phyloP scores from a whole-genome alignment of 2,888 invertebrate species.

The Gnatocerus cornutus region DNA sequence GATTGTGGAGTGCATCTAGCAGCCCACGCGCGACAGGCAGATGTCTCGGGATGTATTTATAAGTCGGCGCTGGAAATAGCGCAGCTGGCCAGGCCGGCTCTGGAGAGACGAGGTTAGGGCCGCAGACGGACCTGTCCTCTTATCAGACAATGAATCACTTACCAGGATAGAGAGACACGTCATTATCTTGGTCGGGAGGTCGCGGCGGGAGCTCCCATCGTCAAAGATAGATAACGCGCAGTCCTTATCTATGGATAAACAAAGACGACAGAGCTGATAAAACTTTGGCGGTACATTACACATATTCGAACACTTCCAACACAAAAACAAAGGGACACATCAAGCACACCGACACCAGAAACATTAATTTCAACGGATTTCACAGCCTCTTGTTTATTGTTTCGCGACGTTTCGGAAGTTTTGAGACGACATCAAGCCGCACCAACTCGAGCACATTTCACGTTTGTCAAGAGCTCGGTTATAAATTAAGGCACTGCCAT shows the following conservation, averaged over 20 bases:
- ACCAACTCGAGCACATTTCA: slow-evolving; percentile 49
- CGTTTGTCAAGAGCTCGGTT: slow-evolving; percentile 49
- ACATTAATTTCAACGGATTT: slow-evolving; percentile 63
- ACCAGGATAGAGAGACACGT: slow-evolving; percentile 87
- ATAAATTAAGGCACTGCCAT: slow-evolving; percentile 72
- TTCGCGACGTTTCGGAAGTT: slow-evolving; percentile 52
- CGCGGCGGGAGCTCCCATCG: slow-evolving; percentile 80
- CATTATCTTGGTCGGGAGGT: slow-evolving; percentile 78
- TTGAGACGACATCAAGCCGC: slow-evolving; percentile 28
- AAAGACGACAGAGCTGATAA: slow-evolving; percentile 95
- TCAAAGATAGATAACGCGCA: slow-evolving; percentile 84
- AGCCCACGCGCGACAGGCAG: slow-evolving; percentile 66
- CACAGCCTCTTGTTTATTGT: slow-evolving; percentile 69
- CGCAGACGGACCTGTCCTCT: slow-evolving; percentile 43
- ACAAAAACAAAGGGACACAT: slow-evolving; percentile 52
- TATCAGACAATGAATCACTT: slow-evolving; percentile 71
- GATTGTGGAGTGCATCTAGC: slow-evolving; percentile 29
- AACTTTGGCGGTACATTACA: slow-evolving; percentile 91
- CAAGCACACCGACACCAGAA: slow-evolving; percentile 70
- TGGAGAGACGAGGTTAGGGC: slow-evolving; percentile 57
- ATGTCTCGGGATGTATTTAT: slow-evolving; percentile 57
- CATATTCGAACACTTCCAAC: slow-evolving; percentile 78
- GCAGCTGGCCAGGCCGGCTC: slow-evolving; percentile 61
- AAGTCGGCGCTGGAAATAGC: slow-evolving; percentile 54
- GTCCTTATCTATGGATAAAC: slow-evolving; percentile 81